Percentiles rank a stretch among this genome's conserved stretches.
phyloP scores from a whole-genome alignment of 2,888 invertebrate species.

The Patella depressa region DNA sequence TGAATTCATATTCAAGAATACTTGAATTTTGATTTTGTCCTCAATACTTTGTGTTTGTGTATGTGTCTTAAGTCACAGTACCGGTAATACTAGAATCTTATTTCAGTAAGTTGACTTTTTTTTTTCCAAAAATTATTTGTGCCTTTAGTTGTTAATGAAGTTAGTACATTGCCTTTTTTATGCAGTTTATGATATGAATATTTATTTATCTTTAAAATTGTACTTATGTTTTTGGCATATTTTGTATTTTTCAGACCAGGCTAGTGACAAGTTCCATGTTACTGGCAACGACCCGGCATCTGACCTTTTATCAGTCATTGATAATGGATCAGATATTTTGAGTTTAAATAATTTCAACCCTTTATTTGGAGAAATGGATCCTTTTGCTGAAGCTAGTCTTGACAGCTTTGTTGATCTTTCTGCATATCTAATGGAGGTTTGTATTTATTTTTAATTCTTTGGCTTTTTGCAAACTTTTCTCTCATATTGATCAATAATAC shows the following conservation, averaged over 20 bases:
- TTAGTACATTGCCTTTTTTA: no score
- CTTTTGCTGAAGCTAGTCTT: conserved; percentile 40
- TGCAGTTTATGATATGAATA: conserved; percentile 33
- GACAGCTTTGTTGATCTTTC: conserved; percentile 61
- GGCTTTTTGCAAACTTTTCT: not conserved
- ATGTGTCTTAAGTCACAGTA: no score
- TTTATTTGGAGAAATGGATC: conserved; percentile 36
- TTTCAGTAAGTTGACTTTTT: no score
- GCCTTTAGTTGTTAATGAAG: no score
- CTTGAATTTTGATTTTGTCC: no score
- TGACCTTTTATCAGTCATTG: conserved; percentile 9
- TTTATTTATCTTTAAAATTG: conserved; percentile 27
- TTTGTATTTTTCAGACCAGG: conserved; percentile 33
- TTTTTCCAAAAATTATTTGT: no score
- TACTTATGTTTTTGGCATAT: conserved; percentile 16
- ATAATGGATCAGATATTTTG: conserved; percentile 14
- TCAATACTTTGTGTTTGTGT: no score
- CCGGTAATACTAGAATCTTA: no score
- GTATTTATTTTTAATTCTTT: conserved; percentile 20
- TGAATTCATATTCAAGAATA: no score
- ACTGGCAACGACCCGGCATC: conserved; percentile 37
- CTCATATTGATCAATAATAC: no score
- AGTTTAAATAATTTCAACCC: conserved; percentile 13
- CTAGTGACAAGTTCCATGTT: conserved; percentile 39
- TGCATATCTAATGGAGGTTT: conserved; percentile 47